Percentiles rank a stretch among this genome's conserved stretches.
phyloP scores from a whole-genome alignment of 2,797 vertebrate genomes.

The Zalophus californianus region DNA sequence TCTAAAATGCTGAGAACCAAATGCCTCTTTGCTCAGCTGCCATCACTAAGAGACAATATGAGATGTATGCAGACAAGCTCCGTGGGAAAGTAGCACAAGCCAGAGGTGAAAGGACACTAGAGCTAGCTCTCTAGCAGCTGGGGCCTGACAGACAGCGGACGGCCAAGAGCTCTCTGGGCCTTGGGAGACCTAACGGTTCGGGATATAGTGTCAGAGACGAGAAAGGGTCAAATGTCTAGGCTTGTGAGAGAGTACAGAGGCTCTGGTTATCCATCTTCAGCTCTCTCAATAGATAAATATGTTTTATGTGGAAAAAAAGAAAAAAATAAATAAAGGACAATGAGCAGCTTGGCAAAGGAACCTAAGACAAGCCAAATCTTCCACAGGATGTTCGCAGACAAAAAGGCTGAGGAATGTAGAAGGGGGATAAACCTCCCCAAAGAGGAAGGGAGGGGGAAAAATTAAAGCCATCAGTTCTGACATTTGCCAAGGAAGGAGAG shows the following conservation, averaged over 20 bases:
- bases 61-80: background rate
- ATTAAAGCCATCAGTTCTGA: constrained; percentile 63
- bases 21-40: constrained; percentile 27
- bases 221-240: constrained; percentile 21
- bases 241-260: constrained; percentile 1
- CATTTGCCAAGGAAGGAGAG: background rate
- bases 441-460: background rate
- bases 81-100: background rate
- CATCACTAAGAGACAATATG: constrained; percentile 20
- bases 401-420: constrained; percentile 56
- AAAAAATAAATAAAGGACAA: constrained; percentile 24
- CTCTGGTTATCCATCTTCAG: constrained; percentile 28
- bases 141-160: background rate
- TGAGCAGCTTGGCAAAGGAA: constrained; percentile 57
- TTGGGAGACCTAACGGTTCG: background rate
- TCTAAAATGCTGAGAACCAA: constrained; percentile 67
- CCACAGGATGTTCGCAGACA: constrained; percentile 60
- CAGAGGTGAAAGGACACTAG: background rate
- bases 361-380: constrained; percentile 72
- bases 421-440: background rate
- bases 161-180: background rate
- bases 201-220: background rate
- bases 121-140: background rate
- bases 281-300: constrained; percentile 37
- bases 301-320: constrained; percentile 23